A percentile compares a stretch with the other conserved stretches of the same genome.
Evolutionary conservation across 2,797 vertebrate species (phyloP).

Genomic region (Chaetophractus vellerosus): DNA sequence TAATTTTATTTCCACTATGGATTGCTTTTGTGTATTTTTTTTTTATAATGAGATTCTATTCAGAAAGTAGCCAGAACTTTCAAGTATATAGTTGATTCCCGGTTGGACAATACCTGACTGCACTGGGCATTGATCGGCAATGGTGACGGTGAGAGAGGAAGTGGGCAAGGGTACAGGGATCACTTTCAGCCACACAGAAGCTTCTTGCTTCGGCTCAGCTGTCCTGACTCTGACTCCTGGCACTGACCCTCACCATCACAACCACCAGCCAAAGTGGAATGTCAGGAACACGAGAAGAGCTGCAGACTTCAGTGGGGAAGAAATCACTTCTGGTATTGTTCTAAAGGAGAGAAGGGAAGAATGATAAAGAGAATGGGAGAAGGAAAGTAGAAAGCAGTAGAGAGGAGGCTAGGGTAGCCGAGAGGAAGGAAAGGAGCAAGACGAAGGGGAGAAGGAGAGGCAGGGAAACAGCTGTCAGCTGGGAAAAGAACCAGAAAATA

Average conservation of each 20-base stretch:
- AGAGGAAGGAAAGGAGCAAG: no score
- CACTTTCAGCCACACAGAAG: rapidly evolving
- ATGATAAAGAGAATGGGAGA: background rate
- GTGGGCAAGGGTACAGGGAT: background rate
- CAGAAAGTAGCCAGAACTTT: background rate
- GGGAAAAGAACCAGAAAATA: background rate
- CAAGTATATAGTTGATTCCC: background rate
- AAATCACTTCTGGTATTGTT: background rate
- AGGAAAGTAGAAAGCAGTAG: background rate
- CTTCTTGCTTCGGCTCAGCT: background rate
- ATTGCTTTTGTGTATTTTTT: background rate
- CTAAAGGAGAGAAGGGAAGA: slow-evolving; percentile 1
- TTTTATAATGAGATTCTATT: background rate
- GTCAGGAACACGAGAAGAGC: background rate
- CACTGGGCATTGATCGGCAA: no score
- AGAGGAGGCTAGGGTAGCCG: background rate
- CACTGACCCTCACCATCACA: no score
- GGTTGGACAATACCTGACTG: background rate
- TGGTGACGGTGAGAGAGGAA: no score
- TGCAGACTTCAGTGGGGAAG: background rate
- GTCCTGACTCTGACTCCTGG: background rate
- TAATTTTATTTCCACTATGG: background rate
- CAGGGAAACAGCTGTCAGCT: background rate
- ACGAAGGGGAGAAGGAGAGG: background rate
- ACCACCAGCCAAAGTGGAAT: background rate